A percentile compares a stretch with the other conserved stretches of the same genome.
These are phyloP conservation scores for Carabus problematicus DNA, from an alignment of 2,888 invertebrate species.

Conservation along the genomic window DNA sequence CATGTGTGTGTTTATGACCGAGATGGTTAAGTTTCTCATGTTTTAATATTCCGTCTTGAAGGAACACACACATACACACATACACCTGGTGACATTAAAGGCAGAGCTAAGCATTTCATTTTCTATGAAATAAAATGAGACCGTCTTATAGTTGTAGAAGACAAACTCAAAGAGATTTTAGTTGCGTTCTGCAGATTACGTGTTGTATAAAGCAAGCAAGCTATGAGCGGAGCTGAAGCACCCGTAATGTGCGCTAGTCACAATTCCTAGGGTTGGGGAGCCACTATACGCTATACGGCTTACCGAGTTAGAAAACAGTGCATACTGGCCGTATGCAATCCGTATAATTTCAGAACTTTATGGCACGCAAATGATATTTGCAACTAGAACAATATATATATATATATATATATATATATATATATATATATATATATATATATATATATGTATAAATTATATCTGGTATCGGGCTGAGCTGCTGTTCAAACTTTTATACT, in stretches of 20 bases:
- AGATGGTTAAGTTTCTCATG: slow-evolving; percentile 1
- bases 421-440: background rate
- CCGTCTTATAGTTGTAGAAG: slow-evolving; percentile 31
- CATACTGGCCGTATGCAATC: slow-evolving; percentile 14
- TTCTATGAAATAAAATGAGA: slow-evolving; percentile 29
- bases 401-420: background rate
- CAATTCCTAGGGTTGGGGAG: too few species aligned
- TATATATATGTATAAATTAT: background rate
- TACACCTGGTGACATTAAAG: slow-evolving; percentile 32
- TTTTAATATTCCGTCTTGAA: slow-evolving; percentile 24
- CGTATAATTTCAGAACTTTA: slow-evolving; percentile 14
- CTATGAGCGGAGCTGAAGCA: background rate
- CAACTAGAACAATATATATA: too few species aligned
- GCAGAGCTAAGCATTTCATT: slow-evolving; percentile 31
- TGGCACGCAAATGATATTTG: background rate
- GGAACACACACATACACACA: background rate
- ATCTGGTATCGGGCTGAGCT: background rate
- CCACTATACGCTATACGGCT: too few species aligned
- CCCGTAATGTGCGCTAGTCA: too few species aligned
- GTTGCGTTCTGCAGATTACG: slow-evolving; percentile 26
- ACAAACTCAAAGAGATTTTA: slow-evolving; percentile 36
- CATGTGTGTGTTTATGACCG: too few species aligned
- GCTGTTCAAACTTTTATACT: background rate
- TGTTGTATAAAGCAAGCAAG: slow-evolving; percentile 3
- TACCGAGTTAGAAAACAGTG: slow-evolving; percentile 21